These are phyloP conservation scores for Halisarca cf. caerulea DNA, from an alignment of 37 sponge, comb jelly and placozoan species.

Conservation along the genomic window DNA sequence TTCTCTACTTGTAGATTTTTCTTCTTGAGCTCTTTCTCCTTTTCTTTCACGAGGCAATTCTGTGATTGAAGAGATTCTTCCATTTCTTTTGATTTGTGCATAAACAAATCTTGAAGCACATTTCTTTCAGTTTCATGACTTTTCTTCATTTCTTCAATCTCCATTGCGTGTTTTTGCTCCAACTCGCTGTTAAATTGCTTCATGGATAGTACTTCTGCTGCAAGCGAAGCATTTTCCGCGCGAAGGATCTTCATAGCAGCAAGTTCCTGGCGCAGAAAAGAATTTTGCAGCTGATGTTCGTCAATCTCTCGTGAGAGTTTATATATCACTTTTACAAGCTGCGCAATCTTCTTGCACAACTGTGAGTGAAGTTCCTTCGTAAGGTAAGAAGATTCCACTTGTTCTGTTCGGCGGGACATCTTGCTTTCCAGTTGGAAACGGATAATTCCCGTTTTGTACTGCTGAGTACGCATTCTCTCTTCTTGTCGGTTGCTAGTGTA, in stretches of 20 bases:
- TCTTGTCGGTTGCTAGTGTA: too few species aligned
- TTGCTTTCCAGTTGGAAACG: too few species aligned
- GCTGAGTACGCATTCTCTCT: too few species aligned
- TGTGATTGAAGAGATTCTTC: background rate
- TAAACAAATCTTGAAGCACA: too few species aligned
- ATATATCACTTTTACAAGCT: conserved; percentile 24
- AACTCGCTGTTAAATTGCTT: background rate
- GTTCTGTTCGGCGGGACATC: too few species aligned
- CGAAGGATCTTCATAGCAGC: background rate
- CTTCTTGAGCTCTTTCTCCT: background rate
- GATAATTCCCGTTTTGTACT: too few species aligned
- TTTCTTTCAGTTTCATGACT: background rate
- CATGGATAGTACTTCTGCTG: background rate
- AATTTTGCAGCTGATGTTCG: background rate
- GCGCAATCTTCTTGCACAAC: conserved; percentile 33
- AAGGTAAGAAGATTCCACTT: background rate
- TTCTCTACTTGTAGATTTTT: background rate
- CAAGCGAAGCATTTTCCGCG: background rate
- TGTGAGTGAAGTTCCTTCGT: background rate
- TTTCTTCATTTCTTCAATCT: background rate
- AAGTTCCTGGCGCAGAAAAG: background rate
- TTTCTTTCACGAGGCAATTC: background rate
- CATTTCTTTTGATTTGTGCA: background rate
- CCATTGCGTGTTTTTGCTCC: background rate
- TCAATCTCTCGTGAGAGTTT: conserved; percentile 19